These are phyloP conservation scores for Propithecus deckenii DNA, from an alignment of 2,797 vertebrate species.

Conservation along the genomic window DNA sequence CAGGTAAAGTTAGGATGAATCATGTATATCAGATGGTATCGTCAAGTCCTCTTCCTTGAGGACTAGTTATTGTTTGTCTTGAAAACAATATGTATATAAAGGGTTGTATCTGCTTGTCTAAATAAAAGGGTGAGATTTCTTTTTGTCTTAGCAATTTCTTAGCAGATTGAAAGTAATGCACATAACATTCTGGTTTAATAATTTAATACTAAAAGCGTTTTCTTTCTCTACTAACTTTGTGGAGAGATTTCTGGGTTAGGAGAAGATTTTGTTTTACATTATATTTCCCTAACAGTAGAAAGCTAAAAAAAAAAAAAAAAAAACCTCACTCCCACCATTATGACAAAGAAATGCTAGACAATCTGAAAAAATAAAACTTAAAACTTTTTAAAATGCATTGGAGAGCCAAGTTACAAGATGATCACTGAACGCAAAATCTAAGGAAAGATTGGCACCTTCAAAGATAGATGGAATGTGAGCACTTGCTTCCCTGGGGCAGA, in stretches of 20 bases:
- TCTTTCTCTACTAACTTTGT: not conserved
- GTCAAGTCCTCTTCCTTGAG: not conserved
- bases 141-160: not conserved
- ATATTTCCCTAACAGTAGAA: not conserved
- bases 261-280: not conserved
- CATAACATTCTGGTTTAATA: not conserved
- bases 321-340: not conserved
- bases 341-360: not conserved
- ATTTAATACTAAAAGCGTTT: not conserved
- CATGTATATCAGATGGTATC: not conserved
- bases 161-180: not conserved
- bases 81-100: not conserved
- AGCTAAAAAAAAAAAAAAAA: not conserved
- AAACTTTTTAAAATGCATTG: not conserved
- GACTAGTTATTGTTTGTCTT: not conserved
- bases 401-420: not conserved
- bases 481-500: not conserved
- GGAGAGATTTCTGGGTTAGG: not conserved
- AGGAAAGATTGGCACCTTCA: not conserved
- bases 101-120: not conserved
- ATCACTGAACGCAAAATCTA: not conserved
- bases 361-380: not conserved
- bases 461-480: not conserved
- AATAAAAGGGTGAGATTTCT: not conserved
- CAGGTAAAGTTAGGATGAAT: not conserved